A percentile compares a stretch with the other conserved stretches of the same genome.
These are phyloP conservation scores for Pelmatolapia mariae DNA, from an alignment of 2,113 vertebrate genomes.

Conservation along the genomic window DNA sequence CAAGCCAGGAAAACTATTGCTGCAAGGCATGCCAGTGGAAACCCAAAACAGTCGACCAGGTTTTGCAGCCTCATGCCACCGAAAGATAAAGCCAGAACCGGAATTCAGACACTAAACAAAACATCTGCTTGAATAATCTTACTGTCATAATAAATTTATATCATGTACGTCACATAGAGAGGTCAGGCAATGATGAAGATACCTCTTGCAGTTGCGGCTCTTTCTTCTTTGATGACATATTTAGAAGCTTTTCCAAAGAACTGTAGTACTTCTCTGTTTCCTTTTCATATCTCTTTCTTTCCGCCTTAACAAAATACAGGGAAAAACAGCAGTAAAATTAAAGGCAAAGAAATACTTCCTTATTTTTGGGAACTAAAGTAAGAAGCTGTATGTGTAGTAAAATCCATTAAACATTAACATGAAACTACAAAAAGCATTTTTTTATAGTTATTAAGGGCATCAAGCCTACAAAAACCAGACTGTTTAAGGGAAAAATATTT, in stretches of 20 bases:
- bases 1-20: conserved; percentile 47
- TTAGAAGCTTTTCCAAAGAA: conserved; percentile 91
- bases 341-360: background rate
- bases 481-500: background rate
- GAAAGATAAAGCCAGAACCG: background rate
- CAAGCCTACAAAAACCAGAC: background rate
- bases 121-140: background rate
- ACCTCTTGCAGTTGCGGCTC: conserved; percentile 94
- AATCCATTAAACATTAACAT: background rate
- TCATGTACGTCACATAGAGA: background rate
- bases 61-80: background rate
- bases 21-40: conserved; percentile 40
- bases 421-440: background rate
- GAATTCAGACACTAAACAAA: conserved; percentile 9
- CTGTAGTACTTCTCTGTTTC: conserved; percentile 98
- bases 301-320: conserved; percentile 71
- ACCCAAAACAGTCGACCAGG: background rate
- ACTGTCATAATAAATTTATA: background rate
- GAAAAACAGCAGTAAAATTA: background rate
- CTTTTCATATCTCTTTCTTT: conserved; percentile 97
- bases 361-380: background rate
- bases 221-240: conserved; percentile 95
- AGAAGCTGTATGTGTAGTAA: background rate
- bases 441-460: background rate
- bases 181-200: conserved; percentile 23